phyloP scores from a whole-genome alignment of 2,797 vertebrate species.

The Merluccius polli region DNA sequence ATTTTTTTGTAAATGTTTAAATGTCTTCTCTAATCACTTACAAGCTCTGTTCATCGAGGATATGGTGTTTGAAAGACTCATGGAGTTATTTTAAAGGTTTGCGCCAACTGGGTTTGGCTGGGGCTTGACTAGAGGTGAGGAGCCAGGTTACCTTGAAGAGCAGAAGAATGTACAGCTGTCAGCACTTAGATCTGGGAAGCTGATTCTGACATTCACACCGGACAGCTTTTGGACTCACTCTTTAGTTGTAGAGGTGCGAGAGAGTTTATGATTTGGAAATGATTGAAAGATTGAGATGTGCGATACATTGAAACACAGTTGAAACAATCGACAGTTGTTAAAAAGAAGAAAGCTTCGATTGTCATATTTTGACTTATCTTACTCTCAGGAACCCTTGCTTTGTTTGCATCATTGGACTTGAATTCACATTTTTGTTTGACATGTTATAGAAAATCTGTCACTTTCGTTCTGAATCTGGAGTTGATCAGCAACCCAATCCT shows the following conservation, averaged over 20 bases:
- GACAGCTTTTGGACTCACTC: not conserved
- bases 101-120: not conserved
- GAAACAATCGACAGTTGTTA: not conserved
- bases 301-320: not conserved
- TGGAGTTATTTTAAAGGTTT: not conserved
- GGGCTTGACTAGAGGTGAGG: not conserved
- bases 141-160: not conserved
- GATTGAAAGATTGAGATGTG: not conserved
- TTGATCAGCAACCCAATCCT: conserved; percentile 30
- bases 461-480: conserved; percentile 27
- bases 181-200: not conserved
- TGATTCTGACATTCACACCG: not conserved
- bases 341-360: not conserved
- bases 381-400: not conserved
- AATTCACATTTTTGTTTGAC: not conserved
- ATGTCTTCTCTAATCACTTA: not conserved
- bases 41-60: not conserved
- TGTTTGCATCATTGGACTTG: not conserved
- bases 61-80: not conserved
- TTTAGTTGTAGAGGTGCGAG: not conserved
- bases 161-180: not conserved
- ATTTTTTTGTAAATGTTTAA: not conserved
- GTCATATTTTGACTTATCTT: not conserved
- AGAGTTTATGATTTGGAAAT: conserved; percentile 1
- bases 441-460: conserved; percentile 7